Evolutionary conservation across 2,888 invertebrate genomes (phyloP).

Genomic region (Encarsia formosa): DNA sequence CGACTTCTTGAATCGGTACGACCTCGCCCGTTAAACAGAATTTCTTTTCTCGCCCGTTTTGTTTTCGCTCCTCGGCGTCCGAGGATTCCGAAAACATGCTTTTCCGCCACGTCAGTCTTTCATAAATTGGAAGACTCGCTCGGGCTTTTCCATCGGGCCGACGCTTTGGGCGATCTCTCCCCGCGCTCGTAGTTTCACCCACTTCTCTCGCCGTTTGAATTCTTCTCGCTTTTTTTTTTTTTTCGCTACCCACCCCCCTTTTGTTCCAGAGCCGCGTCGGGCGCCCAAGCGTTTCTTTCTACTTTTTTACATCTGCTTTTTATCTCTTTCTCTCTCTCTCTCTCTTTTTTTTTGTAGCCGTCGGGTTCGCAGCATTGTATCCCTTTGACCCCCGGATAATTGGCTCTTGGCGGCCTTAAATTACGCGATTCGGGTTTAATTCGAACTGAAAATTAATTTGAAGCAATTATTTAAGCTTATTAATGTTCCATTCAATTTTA

Average conservation of each 20-base stretch:
- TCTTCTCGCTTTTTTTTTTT: slow-evolving; percentile 1
- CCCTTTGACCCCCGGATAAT: neutral
- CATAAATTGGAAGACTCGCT: slow-evolving; percentile 2
- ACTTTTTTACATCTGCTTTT: neutral
- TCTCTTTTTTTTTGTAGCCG: neutral
- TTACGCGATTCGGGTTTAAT: no score
- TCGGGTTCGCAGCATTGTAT: neutral
- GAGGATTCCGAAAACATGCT: no score
- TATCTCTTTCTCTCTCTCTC: neutral
- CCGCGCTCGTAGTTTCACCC: neutral
- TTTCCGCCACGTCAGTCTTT: no score
- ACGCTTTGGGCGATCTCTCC: slow-evolving; percentile 2
- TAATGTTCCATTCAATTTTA: no score
- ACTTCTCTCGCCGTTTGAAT: slow-evolving; percentile 3
- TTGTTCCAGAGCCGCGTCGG: neutral
- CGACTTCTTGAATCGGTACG: no score
- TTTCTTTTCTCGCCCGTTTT: no score
- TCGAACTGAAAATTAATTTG: no score
- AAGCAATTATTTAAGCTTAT: no score
- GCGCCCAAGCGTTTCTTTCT: neutral
- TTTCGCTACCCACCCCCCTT: neutral
- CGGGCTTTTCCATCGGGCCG: neutral
- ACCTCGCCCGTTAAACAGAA: no score
- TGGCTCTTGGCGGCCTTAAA: neutral
- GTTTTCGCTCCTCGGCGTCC: no score